Percentiles rank a stretch among this genome's conserved stretches.
Evolutionary conservation across 2,888 invertebrate species (phyloP).

Genomic region (Prosopocoilus inquinatus): DNA sequence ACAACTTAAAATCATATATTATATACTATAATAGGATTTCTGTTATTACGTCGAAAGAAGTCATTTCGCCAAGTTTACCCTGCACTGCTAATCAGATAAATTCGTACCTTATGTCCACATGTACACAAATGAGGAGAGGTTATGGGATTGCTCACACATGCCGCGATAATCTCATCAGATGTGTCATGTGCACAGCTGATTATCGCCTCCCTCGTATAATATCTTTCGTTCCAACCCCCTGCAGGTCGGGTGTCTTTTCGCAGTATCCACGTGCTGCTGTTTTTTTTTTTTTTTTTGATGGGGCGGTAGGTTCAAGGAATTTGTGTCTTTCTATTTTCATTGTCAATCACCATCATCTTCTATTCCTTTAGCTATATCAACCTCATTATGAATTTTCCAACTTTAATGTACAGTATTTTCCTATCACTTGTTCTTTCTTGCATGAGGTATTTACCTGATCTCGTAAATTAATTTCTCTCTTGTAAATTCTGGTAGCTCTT

Average conservation of each 20-base stretch:
- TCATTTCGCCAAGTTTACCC: neutral
- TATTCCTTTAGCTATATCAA: too few relatives aligned
- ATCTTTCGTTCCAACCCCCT: slow-evolving; percentile 2
- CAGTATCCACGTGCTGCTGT: neutral
- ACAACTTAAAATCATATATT: neutral
- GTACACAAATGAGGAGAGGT: slow-evolving; percentile 12
- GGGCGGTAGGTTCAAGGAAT: neutral
- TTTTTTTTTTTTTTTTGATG: neutral
- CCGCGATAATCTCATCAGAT: slow-evolving; percentile 43
- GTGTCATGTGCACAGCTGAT: slow-evolving; percentile 43
- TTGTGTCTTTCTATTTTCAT: too few relatives aligned
- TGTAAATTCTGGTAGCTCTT: too few relatives aligned
- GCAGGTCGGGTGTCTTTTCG: neutral
- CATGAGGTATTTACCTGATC: too few relatives aligned
- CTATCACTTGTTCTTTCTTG: too few relatives aligned
- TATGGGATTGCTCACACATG: slow-evolving; percentile 33
- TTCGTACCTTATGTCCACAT: slow-evolving; percentile 14
- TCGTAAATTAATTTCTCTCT: too few relatives aligned
- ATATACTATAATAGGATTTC: neutral
- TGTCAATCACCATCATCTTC: too few relatives aligned
- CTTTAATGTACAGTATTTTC: too few relatives aligned
- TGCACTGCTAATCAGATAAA: slow-evolving; percentile 16
- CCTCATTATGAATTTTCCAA: too few relatives aligned
- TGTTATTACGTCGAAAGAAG: neutral
- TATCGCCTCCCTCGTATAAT: slow-evolving; percentile 25